Evolutionary conservation across 2,888 invertebrate genomes (phyloP), one percentile per base, ranked within the genome.

Genomic region (Macaria liturata): DNA sequence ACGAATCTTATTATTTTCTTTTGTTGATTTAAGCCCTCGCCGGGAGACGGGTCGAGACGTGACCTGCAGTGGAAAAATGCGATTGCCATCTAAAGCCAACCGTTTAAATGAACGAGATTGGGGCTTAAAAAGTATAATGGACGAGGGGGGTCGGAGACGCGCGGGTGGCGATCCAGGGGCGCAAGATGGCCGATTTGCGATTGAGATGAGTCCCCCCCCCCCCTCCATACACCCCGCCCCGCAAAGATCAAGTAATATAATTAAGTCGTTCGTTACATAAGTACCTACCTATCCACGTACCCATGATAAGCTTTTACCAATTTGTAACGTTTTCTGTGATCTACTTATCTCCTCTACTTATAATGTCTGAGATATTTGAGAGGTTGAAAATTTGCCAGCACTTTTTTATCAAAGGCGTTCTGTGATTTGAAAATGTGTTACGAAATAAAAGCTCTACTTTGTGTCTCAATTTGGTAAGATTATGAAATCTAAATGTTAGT

Each of bases 41-140:
- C 87, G 85, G 88, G 90, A 91, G 93, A 92, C 91, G 87, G 84
- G 84, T 83, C 91, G 90, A 87, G 94, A 94, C 94, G 94, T 94
- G 94, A 94, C 93, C 90, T 93, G 93, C 92, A 92, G 92, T 93
- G 93, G 94, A 94, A 94, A 94, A 94, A 94, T 94, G 94, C 93
- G 94, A 94, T 94, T 94, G 93, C 90, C 90, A 92, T 93, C 93
- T 93, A 94, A 94, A 94, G 94, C 94, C 94, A 94, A 93, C 93
- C 94, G 93, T 94, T 93, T 93, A 94, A 92, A 94, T 93, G 94
- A 93, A 93, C 92, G 93, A 94, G 94, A 94, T 94, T 94, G 94
- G 94, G 89, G 94, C 94, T 94, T 94, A 94, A 94, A 94, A 94
- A 94, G 94, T 94, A 94, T 94, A 94, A 94, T 94, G 93, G 93